A percentile compares a stretch with the other conserved stretches of the same genome.
Evolutionary conservation across 2,797 vertebrate species (phyloP).

Genomic region (Pygocentrus nattereri): DNA sequence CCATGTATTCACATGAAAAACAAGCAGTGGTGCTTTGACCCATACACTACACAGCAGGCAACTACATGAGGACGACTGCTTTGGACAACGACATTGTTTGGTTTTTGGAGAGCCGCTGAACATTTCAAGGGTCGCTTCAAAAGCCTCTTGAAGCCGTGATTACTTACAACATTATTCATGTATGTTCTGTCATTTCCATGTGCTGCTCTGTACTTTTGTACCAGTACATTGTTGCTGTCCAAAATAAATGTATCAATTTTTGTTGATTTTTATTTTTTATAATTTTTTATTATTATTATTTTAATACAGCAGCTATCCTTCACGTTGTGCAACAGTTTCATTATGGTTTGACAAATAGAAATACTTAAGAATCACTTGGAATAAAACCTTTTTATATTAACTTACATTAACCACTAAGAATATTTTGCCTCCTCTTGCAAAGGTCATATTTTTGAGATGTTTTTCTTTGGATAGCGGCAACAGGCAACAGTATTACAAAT

Average conservation of each 20-base stretch:
- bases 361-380: too few species aligned
- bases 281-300: too few species aligned
- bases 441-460: too few species aligned
- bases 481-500: not conserved
- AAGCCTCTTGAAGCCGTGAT: slow-evolving; percentile 1
- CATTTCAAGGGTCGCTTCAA: slow-evolving; percentile 18
- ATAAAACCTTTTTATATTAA: too few species aligned
- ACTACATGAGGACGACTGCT: slow-evolving; percentile 29
- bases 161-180: slow-evolving; percentile 10
- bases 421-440: too few species aligned
- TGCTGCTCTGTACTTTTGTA: slow-evolving; percentile 5
- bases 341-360: too few species aligned
- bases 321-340: too few species aligned
- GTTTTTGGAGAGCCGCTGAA: not conserved
- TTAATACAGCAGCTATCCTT: too few species aligned
- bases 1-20: slow-evolving; percentile 21
- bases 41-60: slow-evolving; percentile 34
- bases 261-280: too few species aligned
- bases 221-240: not conserved
- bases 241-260: not conserved
- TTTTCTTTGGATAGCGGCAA: too few species aligned
- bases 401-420: too few species aligned
- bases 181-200: slow-evolving; percentile 28
- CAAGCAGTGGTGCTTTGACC: slow-evolving; percentile 15
- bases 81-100: slow-evolving; percentile 32